These are phyloP conservation scores for Microtus montanus DNA, from an alignment of 2,113 vertebrate genomes.

Conservation along the genomic window DNA sequence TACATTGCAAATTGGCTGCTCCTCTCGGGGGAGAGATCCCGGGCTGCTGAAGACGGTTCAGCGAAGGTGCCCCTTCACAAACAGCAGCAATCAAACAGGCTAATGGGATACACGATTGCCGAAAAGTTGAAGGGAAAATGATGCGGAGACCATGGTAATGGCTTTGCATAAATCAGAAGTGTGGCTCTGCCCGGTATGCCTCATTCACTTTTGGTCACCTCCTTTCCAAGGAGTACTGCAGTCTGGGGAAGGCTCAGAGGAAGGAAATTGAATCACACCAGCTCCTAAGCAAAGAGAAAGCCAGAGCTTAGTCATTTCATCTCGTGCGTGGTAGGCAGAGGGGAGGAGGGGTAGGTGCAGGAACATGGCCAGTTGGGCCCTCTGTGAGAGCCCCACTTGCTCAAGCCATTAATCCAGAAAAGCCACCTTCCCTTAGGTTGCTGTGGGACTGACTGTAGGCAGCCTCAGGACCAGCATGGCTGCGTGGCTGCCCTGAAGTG, in stretches of 20 bases:
- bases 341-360: not conserved
- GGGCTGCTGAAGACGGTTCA: slow-evolving; percentile 58
- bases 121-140: slow-evolving; percentile 61
- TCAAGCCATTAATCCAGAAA: accelerated
- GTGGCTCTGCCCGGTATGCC: slow-evolving; percentile 38
- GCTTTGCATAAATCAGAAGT: slow-evolving; percentile 60
- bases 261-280: not conserved
- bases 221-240: not conserved
- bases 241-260: not conserved
- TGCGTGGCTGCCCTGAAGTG: not conserved
- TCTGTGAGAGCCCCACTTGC: accelerated
- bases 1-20: slow-evolving; percentile 72
- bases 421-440: not conserved
- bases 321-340: not conserved
- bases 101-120: slow-evolving; percentile 62
- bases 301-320: not conserved
- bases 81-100: slow-evolving; percentile 69
- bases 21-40: slow-evolving; percentile 68
- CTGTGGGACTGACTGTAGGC: not conserved
- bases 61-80: slow-evolving; percentile 72
- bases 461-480: not conserved
- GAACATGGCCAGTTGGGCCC: not conserved
- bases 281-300: not conserved
- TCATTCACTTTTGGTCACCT: slow-evolving; percentile 60
- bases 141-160: not conserved